phyloP scores from a whole-genome alignment of 2,797 vertebrate species.

The Okamejei kenojei region DNA sequence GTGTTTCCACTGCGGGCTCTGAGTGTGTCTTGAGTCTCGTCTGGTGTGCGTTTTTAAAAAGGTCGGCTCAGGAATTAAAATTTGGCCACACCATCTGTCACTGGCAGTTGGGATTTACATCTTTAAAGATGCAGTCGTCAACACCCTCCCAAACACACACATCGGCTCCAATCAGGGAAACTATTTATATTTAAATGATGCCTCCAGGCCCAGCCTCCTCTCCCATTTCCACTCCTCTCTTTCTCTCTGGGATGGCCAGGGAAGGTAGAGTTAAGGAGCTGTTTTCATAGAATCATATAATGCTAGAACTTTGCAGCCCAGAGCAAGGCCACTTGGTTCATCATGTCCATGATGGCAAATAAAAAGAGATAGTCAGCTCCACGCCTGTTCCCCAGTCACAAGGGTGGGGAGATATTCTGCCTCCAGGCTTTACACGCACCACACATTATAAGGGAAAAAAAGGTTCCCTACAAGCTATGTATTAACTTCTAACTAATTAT shows the following conservation, averaged over 20 bases:
- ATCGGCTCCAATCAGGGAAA: not conserved
- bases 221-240: not conserved
- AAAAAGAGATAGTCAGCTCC: too few species aligned
- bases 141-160: not conserved
- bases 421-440: too few species aligned
- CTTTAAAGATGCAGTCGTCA: conserved; percentile 3
- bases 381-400: too few species aligned
- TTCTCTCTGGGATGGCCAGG: not conserved
- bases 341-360: too few species aligned
- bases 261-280: not conserved
- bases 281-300: not conserved
- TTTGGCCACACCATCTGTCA: conserved; percentile 17
- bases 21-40: not conserved
- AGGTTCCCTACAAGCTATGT: too few species aligned
- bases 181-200: not conserved
- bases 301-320: too few species aligned
- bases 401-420: too few species aligned
- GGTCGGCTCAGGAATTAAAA: not conserved
- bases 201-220: not conserved
- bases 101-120: conserved; percentile 12
- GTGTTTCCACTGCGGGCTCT: not conserved
- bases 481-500: too few species aligned
- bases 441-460: too few species aligned
- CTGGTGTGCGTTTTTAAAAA: not conserved
- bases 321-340: too few species aligned